Percentiles rank a stretch among this genome's conserved stretches.
phyloP scores from a whole-genome alignment of 2,113 vertebrate genomes.

The Etia nguti region DNA sequence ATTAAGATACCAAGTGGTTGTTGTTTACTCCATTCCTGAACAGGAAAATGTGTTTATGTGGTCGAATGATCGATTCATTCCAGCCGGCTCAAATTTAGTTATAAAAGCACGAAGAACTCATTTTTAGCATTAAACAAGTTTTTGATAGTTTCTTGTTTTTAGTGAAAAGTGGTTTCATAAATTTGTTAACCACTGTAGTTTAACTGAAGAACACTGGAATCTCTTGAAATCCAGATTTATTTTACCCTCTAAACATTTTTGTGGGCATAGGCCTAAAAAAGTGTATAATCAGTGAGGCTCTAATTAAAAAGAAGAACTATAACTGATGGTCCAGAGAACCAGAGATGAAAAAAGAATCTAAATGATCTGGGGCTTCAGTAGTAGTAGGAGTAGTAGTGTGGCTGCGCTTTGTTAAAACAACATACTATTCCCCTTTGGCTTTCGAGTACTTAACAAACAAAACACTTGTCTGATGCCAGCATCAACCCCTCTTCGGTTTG shows the following conservation, averaged over 20 bases:
- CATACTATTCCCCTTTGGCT: constrained; percentile 16
- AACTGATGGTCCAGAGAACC: background rate
- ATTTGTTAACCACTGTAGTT: fast-evolving
- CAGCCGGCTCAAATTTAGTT: fast-evolving
- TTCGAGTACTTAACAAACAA: constrained; percentile 28
- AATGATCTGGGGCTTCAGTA: background rate
- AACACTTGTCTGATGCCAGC: constrained; percentile 21
- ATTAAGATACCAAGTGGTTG: background rate
- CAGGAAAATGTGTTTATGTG: background rate
- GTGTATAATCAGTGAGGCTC: background rate
- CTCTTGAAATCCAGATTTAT: background rate
- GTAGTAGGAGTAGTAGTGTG: background rate
- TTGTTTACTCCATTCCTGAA: background rate
- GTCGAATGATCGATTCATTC: background rate
- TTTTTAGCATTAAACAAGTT: background rate
- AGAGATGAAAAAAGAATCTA: background rate
- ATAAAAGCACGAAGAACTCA: background rate
- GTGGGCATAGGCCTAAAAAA: background rate
- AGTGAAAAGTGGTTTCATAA: fast-evolving
- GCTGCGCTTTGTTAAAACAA: constrained; percentile 16
- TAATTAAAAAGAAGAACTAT: background rate
- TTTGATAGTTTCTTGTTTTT: background rate
- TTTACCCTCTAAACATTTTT: background rate
- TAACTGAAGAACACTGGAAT: background rate
- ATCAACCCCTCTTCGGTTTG: background rate